Percentiles rank a stretch among this genome's conserved stretches.
Evolutionary conservation across 2,797 vertebrate species (phyloP).

Genomic region (Sus cebifrons): DNA sequence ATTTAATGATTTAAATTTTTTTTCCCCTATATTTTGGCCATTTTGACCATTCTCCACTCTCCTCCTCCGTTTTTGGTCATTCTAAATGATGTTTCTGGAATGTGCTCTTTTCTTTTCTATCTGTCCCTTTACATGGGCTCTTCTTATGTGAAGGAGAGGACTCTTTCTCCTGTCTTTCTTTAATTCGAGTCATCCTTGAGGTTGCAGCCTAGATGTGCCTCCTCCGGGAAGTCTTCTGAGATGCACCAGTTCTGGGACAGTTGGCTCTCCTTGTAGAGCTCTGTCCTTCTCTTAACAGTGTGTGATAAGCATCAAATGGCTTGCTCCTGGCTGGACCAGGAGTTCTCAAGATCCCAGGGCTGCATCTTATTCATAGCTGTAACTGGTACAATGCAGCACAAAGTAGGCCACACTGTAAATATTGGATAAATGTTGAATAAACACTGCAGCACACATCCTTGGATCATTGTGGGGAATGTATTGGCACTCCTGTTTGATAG

Average conservation of each 20-base stretch:
- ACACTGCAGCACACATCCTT: not conserved
- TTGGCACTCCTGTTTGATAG: not conserved
- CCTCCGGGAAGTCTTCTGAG: conserved; percentile 41
- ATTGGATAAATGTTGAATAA: not conserved
- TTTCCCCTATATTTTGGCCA: not conserved
- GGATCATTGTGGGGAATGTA: not conserved
- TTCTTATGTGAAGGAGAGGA: not conserved
- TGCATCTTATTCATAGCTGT: not conserved
- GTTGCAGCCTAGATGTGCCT: not conserved
- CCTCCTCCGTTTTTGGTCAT: not conserved
- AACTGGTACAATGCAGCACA: not conserved
- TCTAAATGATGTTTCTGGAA: not conserved
- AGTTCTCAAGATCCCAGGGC: not conserved
- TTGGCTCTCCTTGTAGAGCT: fast-evolving
- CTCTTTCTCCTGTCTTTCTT: not conserved
- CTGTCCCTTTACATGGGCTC: not conserved
- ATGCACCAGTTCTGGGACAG: not conserved
- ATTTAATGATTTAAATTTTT: not conserved
- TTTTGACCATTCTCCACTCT: not conserved
- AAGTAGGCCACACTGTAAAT: not conserved
- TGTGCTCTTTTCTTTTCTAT: not conserved
- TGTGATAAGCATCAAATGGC: not conserved
- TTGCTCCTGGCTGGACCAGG: not conserved
- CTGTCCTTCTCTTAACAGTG: no score
- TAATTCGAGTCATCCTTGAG: not conserved